Conservation (phyloP, 2,797 vertebrate species). For the Anisognathus igniventris region DNA sequence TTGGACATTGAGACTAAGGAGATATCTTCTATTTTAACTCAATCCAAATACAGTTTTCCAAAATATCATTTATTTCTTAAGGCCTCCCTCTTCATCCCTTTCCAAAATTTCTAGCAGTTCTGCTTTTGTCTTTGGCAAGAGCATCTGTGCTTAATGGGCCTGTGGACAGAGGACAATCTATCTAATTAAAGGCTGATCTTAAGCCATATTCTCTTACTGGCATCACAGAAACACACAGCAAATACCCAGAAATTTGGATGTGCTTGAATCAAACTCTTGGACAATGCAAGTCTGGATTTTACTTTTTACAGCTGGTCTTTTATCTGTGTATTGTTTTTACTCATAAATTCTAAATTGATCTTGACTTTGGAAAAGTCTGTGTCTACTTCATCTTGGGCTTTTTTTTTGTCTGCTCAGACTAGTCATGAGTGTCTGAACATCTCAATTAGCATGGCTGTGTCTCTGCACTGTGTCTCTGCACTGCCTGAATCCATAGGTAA, state of each 20-base stretch:
- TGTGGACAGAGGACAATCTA: not conserved
- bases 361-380: not conserved
- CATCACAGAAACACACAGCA: not conserved
- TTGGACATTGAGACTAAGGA: not conserved
- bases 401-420: not conserved
- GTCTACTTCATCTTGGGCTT: not conserved
- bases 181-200: slow-evolving; percentile 7
- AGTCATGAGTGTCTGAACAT: not conserved
- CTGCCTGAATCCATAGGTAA: not conserved
- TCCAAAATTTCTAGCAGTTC: slow-evolving; percentile 23
- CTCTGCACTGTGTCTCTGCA: not conserved
- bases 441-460: not conserved
- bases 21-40: slow-evolving; percentile 4
- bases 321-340: not conserved
- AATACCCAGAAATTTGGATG: not conserved
- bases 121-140: slow-evolving; percentile 25
- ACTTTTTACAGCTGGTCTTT: not conserved
- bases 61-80: not conserved
- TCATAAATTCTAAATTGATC: not conserved
- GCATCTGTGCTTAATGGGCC: not conserved
- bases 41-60: not conserved
- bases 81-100: not conserved
- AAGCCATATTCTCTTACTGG: not conserved
- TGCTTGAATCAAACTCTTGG: not conserved
- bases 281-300: not conserved